Conservation (phyloP, 1,140 invertebrate genomes). For the Branchinecta lindahli region DNA sequence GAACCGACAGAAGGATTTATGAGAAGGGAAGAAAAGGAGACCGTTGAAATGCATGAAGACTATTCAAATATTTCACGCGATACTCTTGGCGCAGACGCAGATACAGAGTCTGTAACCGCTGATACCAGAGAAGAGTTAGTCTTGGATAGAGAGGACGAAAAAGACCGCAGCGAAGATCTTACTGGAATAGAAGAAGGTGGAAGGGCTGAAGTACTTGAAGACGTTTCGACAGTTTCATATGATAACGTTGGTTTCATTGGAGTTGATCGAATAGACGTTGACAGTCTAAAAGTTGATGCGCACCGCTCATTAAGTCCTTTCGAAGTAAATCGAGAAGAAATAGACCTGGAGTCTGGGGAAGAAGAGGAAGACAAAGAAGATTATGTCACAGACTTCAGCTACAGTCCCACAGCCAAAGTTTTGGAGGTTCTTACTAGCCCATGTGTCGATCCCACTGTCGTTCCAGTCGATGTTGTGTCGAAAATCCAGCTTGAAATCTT, state of each 20-base stretch:
- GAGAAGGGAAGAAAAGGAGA: no score
- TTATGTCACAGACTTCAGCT: not conserved
- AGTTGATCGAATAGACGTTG: slow-evolving; percentile 18
- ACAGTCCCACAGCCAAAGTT: slow-evolving; percentile 13
- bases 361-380: slow-evolving; percentile 12
- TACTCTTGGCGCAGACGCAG: no score
- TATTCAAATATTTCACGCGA: no score
- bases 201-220: not conserved
- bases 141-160: no score
- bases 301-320: slow-evolving; percentile 16
- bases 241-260: slow-evolving; percentile 19
- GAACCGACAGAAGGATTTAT: no score
- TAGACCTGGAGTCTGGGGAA: slow-evolving; percentile 17
- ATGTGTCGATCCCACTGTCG: slow-evolving; percentile 1
- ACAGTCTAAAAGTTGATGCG: not conserved
- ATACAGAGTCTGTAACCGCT: no score
- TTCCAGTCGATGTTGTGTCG: slow-evolving; percentile 25
- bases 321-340: slow-evolving; percentile 16
- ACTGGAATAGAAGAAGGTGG: no score
- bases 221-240: slow-evolving; percentile 13
- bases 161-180: no score
- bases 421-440: not conserved
- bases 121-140: no score
- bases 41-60: no score
- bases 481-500: slow-evolving; percentile 27